Base-by-base conservation (phyloP, 2,797 vertebrate genomes). In the Lindbergichthys nudifrons region DNA sequence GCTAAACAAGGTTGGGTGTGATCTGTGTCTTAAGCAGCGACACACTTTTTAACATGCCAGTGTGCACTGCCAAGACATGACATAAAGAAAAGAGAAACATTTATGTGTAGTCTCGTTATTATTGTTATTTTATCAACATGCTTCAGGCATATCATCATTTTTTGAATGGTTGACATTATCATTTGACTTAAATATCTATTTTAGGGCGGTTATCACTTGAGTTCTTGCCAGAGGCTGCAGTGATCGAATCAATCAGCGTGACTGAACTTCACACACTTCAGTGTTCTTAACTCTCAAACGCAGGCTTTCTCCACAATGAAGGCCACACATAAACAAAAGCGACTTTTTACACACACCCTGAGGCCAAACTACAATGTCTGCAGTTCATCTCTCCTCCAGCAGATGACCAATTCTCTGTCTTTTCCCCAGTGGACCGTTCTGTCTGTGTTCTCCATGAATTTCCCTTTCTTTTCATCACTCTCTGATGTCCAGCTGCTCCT, bases 401-500 rank as follows among this genome's bases (percentile, higher is more conserved):
- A 95, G 95, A 92, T 92, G 93, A 93, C 93, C 88, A 59, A 81
- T 89, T 75, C 83, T 65, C 79, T 39, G 54, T 76, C 69, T 78
- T 72, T 71, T 67, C 95, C 95, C 95, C 94, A 91, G 80, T 83
- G 93, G 95, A 92, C 92, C 90, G 75, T 90, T 95, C 95, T 94
- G 95, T 94, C 96, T 95, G 93, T 92, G 92, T 93, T 95, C 94
- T 93, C 95, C 94, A 96, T 97, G 96, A 96, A 96, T 97, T 96
- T 95, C 93, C 95, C 83, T 96, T 96, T 95, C 96, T 96, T 97
- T 97, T 96, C 95, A 96, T 96, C 96, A 96, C 96, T 95, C 93
- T 94, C 92, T 95, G 95, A 96, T 97, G 96, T 97, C 96, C 97
- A 97, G 97, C 97, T 97, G 97, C 96, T 97, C 95, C 96, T 97